These are phyloP conservation scores for Trididemnum clinides DNA, from an alignment of 23 tunicate genomes.

Conservation along the genomic window DNA sequence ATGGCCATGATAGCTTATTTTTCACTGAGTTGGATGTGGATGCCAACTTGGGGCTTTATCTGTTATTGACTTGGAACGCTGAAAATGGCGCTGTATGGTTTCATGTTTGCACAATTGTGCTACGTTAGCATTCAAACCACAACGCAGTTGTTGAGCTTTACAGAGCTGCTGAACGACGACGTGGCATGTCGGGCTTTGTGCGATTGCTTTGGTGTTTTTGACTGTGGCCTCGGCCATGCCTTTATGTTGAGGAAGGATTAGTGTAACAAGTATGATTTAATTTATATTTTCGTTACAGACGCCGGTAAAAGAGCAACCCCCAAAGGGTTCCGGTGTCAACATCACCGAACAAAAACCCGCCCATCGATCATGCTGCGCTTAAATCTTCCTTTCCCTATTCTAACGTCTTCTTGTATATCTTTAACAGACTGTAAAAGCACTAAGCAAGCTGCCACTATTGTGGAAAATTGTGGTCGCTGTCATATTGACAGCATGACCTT, in stretches of 20 bases:
- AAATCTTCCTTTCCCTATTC: not conserved
- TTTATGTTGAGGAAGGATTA: too few species aligned
- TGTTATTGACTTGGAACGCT: not conserved
- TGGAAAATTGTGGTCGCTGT: not conserved
- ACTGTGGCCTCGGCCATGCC: too few species aligned
- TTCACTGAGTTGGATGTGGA: not conserved
- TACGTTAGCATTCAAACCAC: not conserved
- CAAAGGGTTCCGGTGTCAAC: not conserved
- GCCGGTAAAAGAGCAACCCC: slow-evolving; percentile 18
- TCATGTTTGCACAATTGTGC: not conserved
- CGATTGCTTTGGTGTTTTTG: not conserved
- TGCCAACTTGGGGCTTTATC: not conserved
- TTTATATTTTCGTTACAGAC: slow-evolving; percentile 6
- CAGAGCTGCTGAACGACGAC: not conserved
- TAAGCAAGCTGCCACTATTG: not conserved
- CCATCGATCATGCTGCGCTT: slow-evolving; percentile 1
- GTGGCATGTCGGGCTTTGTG: not conserved
- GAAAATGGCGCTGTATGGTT: not conserved
- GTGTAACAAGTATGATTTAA: not conserved
- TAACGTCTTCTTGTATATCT: not conserved
- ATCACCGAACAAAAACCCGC: slow-evolving; percentile 10
- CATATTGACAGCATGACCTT: not conserved
- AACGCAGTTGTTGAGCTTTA: not conserved
- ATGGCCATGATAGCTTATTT: not conserved
- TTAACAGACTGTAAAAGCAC: not conserved